Percentiles rank a stretch among this genome's conserved stretches.
Evolutionary conservation across 2,888 invertebrate genomes (phyloP).

Genomic region (Limnephilus lunatus): DNA sequence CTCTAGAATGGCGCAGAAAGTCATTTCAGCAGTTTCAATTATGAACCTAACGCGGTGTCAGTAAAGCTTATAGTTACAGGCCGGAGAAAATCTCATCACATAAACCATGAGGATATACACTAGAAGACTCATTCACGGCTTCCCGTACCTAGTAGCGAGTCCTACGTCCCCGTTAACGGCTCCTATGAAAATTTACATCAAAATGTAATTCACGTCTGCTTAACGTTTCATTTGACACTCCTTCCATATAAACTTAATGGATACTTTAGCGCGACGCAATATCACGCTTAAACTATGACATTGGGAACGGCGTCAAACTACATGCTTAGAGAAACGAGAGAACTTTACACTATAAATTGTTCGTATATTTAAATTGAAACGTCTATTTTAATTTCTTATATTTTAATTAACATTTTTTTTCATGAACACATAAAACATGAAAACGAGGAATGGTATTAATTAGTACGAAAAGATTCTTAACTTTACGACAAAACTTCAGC

Average conservation of each 20-base stretch:
- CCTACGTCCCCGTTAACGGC: slow-evolving; percentile 29
- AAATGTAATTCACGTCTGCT: slow-evolving; percentile 57
- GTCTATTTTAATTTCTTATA: too few species aligned
- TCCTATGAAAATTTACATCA: slow-evolving; percentile 58
- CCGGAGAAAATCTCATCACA: slow-evolving; percentile 45
- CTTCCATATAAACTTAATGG: slow-evolving; percentile 56
- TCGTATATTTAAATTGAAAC: background rate
- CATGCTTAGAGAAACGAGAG: slow-evolving; percentile 38
- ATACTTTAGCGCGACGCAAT: slow-evolving; percentile 51
- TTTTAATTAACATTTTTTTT: background rate
- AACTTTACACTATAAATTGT: background rate
- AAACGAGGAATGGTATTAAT: background rate
- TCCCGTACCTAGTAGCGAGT: slow-evolving; percentile 17
- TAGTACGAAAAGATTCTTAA: background rate
- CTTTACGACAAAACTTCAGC: background rate
- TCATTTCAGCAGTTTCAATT: slow-evolving; percentile 45
- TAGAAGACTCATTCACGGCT: slow-evolving; percentile 37
- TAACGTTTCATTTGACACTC: slow-evolving; percentile 55
- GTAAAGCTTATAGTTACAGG: slow-evolving; percentile 17
- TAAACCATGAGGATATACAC: slow-evolving; percentile 44
- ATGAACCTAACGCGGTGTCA: slow-evolving; percentile 30
- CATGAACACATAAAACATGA: background rate
- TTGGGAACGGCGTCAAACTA: slow-evolving; percentile 30
- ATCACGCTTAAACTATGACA: slow-evolving; percentile 51
- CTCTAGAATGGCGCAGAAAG: slow-evolving; percentile 30